Conservation (phyloP, 2,797 vertebrate species). For the Schizothorax lantsangensis region DNA sequence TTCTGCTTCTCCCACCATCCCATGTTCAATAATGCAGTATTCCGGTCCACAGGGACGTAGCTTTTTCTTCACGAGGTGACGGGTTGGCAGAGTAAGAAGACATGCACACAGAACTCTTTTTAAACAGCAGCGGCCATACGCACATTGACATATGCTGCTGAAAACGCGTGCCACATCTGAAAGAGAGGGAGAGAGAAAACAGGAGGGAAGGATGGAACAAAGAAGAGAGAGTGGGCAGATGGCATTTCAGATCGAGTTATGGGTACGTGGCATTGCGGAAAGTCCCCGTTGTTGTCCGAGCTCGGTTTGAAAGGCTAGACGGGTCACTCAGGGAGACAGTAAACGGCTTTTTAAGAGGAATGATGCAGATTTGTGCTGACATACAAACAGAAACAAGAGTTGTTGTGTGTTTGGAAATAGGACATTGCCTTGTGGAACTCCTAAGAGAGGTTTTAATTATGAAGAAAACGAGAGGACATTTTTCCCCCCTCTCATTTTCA, state of each 20-base stretch:
- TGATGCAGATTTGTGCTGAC: slow-evolving; percentile 49
- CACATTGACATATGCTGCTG: slow-evolving; percentile 57
- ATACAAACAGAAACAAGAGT: slow-evolving; percentile 31
- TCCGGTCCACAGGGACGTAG: background rate
- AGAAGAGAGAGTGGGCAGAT: slow-evolving; percentile 56
- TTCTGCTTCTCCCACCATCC: slow-evolving; percentile 26
- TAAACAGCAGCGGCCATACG: slow-evolving; percentile 45
- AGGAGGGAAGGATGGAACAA: slow-evolving; percentile 25
- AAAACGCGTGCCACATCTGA: slow-evolving; percentile 43
- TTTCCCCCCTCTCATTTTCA: slow-evolving; percentile 7
- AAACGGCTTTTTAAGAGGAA: slow-evolving; percentile 50
- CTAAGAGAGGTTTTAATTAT: slow-evolving; percentile 77
- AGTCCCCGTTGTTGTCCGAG: slow-evolving; percentile 29
- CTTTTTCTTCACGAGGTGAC: slow-evolving; percentile 44
- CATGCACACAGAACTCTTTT: slow-evolving; percentile 20
- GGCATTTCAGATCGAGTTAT: slow-evolving; percentile 53
- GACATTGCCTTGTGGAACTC: slow-evolving; percentile 70
- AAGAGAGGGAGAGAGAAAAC: slow-evolving; percentile 15
- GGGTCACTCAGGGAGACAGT: slow-evolving; percentile 29
- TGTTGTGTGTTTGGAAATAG: slow-evolving; percentile 71
- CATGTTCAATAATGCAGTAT: slow-evolving; percentile 53
- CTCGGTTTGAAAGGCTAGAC: slow-evolving; percentile 31
- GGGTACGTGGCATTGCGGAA: slow-evolving; percentile 27
- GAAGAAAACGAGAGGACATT: slow-evolving; percentile 70
- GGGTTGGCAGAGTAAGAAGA: slow-evolving; percentile 49